A percentile compares a stretch with the other conserved stretches of the same genome.
Conservation (phyloP, 2,797 vertebrate species). For the Sebastes nivosus region DNA sequence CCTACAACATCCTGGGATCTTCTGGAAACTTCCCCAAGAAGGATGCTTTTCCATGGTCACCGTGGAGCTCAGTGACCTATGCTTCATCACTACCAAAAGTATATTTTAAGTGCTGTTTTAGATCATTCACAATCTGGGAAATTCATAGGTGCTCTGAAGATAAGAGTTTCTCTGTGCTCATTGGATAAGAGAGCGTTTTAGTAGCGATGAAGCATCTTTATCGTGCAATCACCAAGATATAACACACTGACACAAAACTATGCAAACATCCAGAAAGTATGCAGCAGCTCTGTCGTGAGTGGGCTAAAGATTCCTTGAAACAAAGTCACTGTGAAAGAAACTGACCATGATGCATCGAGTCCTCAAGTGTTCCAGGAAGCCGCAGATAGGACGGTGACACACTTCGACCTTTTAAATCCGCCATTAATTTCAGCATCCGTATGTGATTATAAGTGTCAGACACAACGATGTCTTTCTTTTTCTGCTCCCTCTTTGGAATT, state of each 20-base stretch:
- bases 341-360: slow-evolving; percentile 23
- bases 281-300: not conserved
- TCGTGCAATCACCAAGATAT: not conserved
- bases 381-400: slow-evolving; percentile 52
- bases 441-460: slow-evolving; percentile 69
- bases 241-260: not conserved
- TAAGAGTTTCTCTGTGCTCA: not conserved
- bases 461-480: slow-evolving; percentile 51
- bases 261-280: not conserved
- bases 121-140: not conserved
- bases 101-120: not conserved
- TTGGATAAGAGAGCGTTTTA: not conserved
- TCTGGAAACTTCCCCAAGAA: slow-evolving; percentile 63
- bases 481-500: slow-evolving; percentile 57
- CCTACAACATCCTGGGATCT: slow-evolving; percentile 79
- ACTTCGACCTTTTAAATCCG: slow-evolving; percentile 67
- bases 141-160: not conserved
- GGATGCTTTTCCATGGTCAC: slow-evolving; percentile 56
- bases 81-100: not conserved
- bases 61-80: slow-evolving; percentile 56
- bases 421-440: slow-evolving; percentile 72
- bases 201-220: not conserved
- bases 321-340: slow-evolving; percentile 14
- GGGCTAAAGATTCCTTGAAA: not conserved
- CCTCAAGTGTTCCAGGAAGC: slow-evolving; percentile 62